phyloP scores from a whole-genome alignment of 2,797 vertebrate species.

The Mico argentatus region DNA sequence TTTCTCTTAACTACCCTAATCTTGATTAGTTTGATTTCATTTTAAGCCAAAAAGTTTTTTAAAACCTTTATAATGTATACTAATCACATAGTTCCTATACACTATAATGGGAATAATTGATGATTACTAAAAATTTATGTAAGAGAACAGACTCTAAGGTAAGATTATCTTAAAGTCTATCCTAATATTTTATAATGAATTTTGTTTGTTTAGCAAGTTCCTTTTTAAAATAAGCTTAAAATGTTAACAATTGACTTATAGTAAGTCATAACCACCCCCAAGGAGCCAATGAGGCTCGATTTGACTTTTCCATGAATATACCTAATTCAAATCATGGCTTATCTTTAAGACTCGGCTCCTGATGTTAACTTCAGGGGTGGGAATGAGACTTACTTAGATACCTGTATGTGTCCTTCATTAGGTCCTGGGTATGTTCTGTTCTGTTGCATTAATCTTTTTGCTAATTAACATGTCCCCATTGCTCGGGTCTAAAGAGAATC shows the following conservation, averaged over 20 bases:
- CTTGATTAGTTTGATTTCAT: slow-evolving; percentile 1
- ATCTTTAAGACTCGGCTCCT: neutral
- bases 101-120: neutral
- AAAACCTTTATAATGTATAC: neutral
- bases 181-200: slow-evolving; percentile 27
- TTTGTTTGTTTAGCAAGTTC: neutral
- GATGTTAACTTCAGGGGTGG: neutral
- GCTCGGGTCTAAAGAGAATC: neutral
- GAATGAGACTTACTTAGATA: neutral
- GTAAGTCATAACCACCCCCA: neutral
- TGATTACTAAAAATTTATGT: neutral
- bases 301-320: slow-evolving; percentile 4
- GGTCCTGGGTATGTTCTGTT: neutral
- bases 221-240: slow-evolving; percentile 11
- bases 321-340: neutral
- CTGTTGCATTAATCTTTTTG: neutral
- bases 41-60: slow-evolving; percentile 1
- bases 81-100: neutral
- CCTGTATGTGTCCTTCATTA: neutral
- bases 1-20: slow-evolving; percentile 5
- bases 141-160: neutral
- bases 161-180: neutral
- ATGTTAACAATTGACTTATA: neutral
- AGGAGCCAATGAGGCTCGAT: neutral
- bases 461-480: neutral